phyloP scores from a whole-genome alignment of 2,888 invertebrate species.

The Aspidapion aeneum region DNA sequence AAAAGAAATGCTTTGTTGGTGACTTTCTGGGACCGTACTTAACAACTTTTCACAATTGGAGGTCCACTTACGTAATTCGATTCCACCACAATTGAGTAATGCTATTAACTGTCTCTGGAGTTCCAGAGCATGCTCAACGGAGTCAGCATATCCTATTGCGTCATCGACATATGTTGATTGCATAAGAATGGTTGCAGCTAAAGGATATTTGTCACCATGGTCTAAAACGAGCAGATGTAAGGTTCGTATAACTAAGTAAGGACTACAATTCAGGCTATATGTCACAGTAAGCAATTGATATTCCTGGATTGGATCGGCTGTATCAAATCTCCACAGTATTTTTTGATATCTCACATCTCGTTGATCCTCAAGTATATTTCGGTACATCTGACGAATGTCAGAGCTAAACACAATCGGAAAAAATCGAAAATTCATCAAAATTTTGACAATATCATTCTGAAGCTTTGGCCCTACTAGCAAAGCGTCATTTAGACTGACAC shows the following conservation, averaged over 20 bases:
- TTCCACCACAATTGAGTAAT: too few species aligned
- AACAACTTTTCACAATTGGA: too few species aligned
- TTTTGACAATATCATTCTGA: slow-evolving; percentile 9
- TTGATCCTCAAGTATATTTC: not conserved
- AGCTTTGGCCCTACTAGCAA: slow-evolving; percentile 10
- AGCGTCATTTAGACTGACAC: slow-evolving; percentile 4
- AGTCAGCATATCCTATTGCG: too few species aligned
- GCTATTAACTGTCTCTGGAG: too few species aligned
- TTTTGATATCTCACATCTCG: not conserved
- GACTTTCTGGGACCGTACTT: too few species aligned
- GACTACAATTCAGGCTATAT: not conserved
- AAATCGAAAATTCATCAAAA: slow-evolving; percentile 5
- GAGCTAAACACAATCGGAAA: slow-evolving; percentile 7
- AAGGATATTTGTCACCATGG: too few species aligned
- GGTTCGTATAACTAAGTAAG: not conserved
- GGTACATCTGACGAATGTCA: slow-evolving; percentile 12
- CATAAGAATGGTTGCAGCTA: too few species aligned
- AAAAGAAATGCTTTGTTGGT: too few species aligned
- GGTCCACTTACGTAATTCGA: too few species aligned
- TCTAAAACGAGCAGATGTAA: not conserved
- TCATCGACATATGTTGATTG: too few species aligned
- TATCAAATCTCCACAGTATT: not conserved
- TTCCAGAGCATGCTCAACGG: too few species aligned
- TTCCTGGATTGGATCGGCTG: not conserved
- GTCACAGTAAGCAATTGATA: not conserved